phyloP scores from a whole-genome alignment of 2,797 vertebrate species.

The Chromis chromis region DNA sequence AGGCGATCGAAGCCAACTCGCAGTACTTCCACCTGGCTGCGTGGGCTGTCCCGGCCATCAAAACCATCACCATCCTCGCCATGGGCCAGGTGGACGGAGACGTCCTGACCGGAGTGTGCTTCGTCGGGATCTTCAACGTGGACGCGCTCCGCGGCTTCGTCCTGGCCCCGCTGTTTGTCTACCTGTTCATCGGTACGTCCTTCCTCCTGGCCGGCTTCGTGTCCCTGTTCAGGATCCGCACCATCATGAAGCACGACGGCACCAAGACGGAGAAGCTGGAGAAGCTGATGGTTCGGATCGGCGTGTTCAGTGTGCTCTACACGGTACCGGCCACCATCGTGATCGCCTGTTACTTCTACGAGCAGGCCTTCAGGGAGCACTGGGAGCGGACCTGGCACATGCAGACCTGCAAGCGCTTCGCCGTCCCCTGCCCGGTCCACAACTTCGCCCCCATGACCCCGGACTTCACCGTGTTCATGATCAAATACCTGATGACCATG shows the following conservation, averaged over 20 bases:
- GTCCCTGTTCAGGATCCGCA: constrained; percentile 96
- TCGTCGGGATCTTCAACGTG: constrained; percentile 95
- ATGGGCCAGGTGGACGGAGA: constrained; percentile 98
- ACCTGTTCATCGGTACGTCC: constrained; percentile 98
- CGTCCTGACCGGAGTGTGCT: constrained; percentile 95
- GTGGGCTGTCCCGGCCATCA: constrained; percentile 97
- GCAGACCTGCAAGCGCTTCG: constrained; percentile 95
- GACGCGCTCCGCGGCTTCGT: constrained; percentile 95
- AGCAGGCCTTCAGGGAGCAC: constrained; percentile 97
- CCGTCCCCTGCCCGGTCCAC: constrained; percentile 90
- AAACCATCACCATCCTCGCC: constrained; percentile 97
- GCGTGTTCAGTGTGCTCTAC: constrained; percentile 97
- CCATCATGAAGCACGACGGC: constrained; percentile 99
- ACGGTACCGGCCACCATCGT: constrained; percentile 98
- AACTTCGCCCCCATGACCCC: constrained; percentile 95
- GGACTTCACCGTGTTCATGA: constrained; percentile 99
- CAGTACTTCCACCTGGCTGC: constrained; percentile 98
- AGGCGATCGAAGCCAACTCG: constrained; percentile 97
- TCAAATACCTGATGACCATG: constrained; percentile 99
- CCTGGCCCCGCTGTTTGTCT: constrained; percentile 94
- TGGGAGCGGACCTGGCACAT: constrained; percentile 98
- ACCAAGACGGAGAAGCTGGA: constrained; percentile 99
- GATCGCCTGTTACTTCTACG: constrained; percentile 97
- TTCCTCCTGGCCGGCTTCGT: constrained; percentile 98
- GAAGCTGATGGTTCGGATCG: constrained; percentile 98